Evolutionary conservation across 2,888 invertebrate genomes (phyloP), one percentile per base, ranked within the genome.

Genomic region (Malthinus flaveolus): DNA sequence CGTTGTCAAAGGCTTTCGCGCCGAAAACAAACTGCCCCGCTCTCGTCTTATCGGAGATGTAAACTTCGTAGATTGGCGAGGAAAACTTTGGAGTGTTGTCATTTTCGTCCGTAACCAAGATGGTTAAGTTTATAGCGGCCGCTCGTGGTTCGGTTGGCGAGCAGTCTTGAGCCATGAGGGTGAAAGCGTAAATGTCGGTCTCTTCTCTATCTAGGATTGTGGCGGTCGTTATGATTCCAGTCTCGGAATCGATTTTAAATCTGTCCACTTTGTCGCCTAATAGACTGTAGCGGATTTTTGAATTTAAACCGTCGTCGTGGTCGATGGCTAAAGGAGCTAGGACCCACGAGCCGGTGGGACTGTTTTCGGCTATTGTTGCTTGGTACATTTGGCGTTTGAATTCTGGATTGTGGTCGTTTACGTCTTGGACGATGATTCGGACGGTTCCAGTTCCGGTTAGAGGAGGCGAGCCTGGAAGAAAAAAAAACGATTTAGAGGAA

Each of bases 381-480:
- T 85, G 85, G 75, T 95, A 95, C 53, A 88, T 87, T 73, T 91
- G 89, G 51, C 90, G 83, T 69, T 87, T 88, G 77, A 97, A 97
- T 69, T 89, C 88, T 0, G 97, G 97, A 66, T 88, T 88, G 76
- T 96, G 94, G 76, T 97, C 97, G 77, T 97, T 97, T 56, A 94
- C 90, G 78, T 97, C 97, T 79, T 94, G 91, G 7, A 97, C 95
- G 51, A 92, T 83, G 57, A 97, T 89, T 71, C 87, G 87, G 1
- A 97, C 91, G 47, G 92, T 90, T 35, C 96, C 96, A 3, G 95
- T 92, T 47, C 97, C 96, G 1, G 95, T 95, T 55, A 96, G 81
- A 1, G 95, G 91, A 11, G 96, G 95, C 12, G 92, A 92, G 55
- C 95, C 96, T 93, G 82, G 39, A 84, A 84, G 62, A 65, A 69